These are phyloP conservation scores for Disparrhopalites patrizii DNA, from an alignment of 2,888 invertebrate species.

Conservation along the genomic window DNA sequence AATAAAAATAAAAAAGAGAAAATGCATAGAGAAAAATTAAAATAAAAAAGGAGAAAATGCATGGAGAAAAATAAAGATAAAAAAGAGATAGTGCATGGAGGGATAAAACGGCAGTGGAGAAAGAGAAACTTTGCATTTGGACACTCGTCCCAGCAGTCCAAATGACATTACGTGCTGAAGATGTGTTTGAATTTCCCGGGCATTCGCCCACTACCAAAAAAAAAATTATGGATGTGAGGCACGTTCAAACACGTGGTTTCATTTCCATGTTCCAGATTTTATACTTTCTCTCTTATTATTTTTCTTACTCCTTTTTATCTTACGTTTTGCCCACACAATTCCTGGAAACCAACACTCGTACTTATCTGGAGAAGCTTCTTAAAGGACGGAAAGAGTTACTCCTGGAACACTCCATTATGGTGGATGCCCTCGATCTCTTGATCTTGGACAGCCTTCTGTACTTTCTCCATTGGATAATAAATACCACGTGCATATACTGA, in stretches of 20 bases:
- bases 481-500: too few relatives aligned
- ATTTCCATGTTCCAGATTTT: constrained; percentile 15
- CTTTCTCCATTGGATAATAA: too few relatives aligned
- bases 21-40: neutral
- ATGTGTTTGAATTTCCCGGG: neutral
- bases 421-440: too few relatives aligned
- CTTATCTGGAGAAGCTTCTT: too few relatives aligned
- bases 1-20: too few relatives aligned
- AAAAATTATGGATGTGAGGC: constrained; percentile 7
- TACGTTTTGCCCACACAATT: neutral
- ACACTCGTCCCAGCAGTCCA: neutral
- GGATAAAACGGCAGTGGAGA: too few relatives aligned
- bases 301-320: neutral
- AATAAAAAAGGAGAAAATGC: neutral
- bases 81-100: neutral
- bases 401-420: too few relatives aligned
- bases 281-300: neutral
- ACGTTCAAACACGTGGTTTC: constrained; percentile 26
- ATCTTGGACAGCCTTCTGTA: too few relatives aligned
- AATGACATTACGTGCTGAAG: neutral
- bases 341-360: too few relatives aligned
- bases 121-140: neutral
- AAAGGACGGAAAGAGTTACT: too few relatives aligned
- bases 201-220: neutral
- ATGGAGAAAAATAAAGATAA: neutral